These are phyloP conservation scores for Pristionchus mayeri DNA, from an alignment of 2,888 invertebrate genomes.

Conservation along the genomic window DNA sequence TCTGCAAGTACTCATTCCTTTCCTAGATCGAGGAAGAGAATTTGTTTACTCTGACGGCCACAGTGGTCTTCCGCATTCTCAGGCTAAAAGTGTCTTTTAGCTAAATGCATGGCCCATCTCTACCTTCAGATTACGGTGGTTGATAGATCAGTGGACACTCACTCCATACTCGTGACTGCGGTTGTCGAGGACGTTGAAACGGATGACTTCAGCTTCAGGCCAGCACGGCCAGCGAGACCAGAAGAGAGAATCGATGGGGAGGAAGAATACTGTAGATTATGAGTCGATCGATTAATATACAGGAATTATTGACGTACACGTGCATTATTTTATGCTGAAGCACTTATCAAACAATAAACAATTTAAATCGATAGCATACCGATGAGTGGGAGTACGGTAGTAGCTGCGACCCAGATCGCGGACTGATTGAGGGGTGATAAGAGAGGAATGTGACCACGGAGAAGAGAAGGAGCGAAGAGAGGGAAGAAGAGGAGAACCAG, in stretches of 20 bases:
- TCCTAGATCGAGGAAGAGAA: no score
- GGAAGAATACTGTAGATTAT: slow-evolving; percentile 83
- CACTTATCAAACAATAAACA: neutral
- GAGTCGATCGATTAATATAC: neutral
- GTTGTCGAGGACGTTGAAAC: slow-evolving; percentile 94
- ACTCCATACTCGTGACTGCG: slow-evolving; percentile 97
- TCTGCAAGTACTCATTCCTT: no score
- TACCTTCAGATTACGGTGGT: neutral
- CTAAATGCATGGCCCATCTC: no score
- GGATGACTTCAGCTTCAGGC: slow-evolving; percentile 98
- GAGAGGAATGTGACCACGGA: slow-evolving; percentile 83
- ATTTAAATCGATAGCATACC: slow-evolving; percentile 79
- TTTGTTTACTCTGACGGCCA: neutral
- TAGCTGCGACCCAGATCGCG: slow-evolving; percentile 71
- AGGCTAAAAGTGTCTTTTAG: neutral
- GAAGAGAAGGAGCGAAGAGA: slow-evolving; percentile 87
- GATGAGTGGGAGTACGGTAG: slow-evolving; percentile 77
- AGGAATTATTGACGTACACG: slow-evolving; percentile 23
- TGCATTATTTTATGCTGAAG: neutral
- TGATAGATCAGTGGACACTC: slow-evolving; percentile 74
- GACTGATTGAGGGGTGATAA: slow-evolving; percentile 73
- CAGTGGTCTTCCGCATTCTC: neutral
- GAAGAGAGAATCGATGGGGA: slow-evolving; percentile 90
- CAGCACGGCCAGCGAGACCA: slow-evolving; percentile 91
- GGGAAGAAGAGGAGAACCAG: slow-evolving; percentile 86